phyloP scores from a whole-genome alignment of 92 coral and sea anemone genomes.

The Parazoanthus atlanticus region DNA sequence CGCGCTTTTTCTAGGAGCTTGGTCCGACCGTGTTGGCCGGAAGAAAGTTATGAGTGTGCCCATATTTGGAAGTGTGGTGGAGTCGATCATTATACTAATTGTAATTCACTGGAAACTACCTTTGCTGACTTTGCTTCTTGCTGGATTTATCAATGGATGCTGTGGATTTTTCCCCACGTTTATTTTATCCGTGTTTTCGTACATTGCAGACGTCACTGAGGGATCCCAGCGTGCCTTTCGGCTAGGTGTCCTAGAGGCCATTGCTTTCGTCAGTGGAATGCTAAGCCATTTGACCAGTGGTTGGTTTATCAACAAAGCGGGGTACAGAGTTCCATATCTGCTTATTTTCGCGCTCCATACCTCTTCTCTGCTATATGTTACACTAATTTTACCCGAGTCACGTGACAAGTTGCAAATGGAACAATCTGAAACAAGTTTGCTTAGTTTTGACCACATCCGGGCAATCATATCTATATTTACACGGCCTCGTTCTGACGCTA shows the following conservation, averaged over 20 bases:
- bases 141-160: constrained; percentile 82
- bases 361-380: constrained; percentile 85
- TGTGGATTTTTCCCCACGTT: constrained; percentile 97
- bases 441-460: constrained; percentile 76
- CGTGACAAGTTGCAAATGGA: constrained; percentile 64
- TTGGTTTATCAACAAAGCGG: constrained; percentile 83
- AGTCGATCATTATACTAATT: constrained; percentile 79
- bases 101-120: constrained; percentile 83
- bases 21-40: constrained; percentile 98
- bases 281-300: constrained; percentile 95
- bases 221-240: constrained; percentile 98
- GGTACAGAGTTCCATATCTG: constrained; percentile 87
- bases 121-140: constrained; percentile 73
- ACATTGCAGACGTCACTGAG: constrained; percentile 91
- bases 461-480: constrained; percentile 75
- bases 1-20: constrained; percentile 93
- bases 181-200: constrained; percentile 90
- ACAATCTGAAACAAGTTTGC: constrained; percentile 58
- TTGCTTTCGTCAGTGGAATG: constrained; percentile 96
- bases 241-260: constrained; percentile 88
- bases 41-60: constrained; percentile 90
- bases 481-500: constrained; percentile 70
- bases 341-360: constrained; percentile 78
- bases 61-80: constrained; percentile 93
- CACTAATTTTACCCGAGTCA: constrained; percentile 88